A percentile compares a stretch with the other conserved stretches of the same genome.
Evolutionary conservation across 2,888 invertebrate genomes (phyloP).

Genomic region (Leucophenga montana): DNA sequence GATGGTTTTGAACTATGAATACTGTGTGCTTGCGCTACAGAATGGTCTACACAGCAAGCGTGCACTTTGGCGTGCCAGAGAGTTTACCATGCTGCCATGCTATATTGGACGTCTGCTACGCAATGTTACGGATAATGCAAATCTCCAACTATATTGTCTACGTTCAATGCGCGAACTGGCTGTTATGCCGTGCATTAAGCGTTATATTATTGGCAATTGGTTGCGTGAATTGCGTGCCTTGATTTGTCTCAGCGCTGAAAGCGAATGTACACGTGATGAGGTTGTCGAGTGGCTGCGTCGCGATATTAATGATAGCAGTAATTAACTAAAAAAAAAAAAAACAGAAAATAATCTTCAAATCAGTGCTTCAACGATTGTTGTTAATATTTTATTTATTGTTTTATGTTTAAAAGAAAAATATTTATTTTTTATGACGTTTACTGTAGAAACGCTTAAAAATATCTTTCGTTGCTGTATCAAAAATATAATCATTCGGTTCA

Average conservation of each 20-base stretch:
- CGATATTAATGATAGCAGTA: constrained; percentile 57
- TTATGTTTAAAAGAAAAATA: no score
- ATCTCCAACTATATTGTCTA: constrained; percentile 64
- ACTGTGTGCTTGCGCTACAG: constrained; percentile 56
- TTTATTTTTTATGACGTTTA: no score
- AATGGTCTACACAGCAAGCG: constrained; percentile 61
- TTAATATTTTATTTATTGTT: no score
- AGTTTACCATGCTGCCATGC: constrained; percentile 61
- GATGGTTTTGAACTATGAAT: constrained; percentile 47
- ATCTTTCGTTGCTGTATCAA: not conserved
- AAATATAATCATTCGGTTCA: not conserved
- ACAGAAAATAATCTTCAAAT: not conserved
- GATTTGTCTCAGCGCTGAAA: constrained; percentile 48
- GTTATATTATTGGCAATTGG: constrained; percentile 63
- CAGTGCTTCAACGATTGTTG: not conserved
- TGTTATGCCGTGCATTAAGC: constrained; percentile 67
- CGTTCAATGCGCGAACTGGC: constrained; percentile 64
- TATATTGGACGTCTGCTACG: constrained; percentile 54
- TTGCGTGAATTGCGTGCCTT: constrained; percentile 49
- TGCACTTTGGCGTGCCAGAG: constrained; percentile 65
- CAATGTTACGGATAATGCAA: constrained; percentile 40
- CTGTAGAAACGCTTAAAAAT: no score
- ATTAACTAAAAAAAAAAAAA: not conserved
- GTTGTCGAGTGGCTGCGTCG: constrained; percentile 59
- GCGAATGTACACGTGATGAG: constrained; percentile 53